phyloP scores from a whole-genome alignment of 2,888 invertebrate species.

The Elysia crispata region DNA sequence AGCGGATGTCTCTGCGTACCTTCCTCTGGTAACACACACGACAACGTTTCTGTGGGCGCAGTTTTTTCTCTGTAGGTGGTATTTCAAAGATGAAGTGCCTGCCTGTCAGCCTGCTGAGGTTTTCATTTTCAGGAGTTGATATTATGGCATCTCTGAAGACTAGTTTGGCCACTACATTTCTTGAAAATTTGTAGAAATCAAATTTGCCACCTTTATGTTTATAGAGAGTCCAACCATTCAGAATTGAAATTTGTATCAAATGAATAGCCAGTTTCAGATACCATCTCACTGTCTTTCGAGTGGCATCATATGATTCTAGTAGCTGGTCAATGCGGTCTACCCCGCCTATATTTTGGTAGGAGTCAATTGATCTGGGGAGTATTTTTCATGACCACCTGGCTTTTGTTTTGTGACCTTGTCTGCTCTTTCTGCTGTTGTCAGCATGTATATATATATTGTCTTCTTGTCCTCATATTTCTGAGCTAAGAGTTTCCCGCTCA shows the following conservation, averaged over 20 bases:
- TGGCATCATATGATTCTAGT: conserved; percentile 48
- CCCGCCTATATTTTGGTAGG: conserved; percentile 56
- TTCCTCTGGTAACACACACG: conserved; percentile 24
- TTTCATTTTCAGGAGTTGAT: neutral
- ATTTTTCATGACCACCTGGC: no score
- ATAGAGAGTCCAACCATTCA: neutral
- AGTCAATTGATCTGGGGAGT: conserved; percentile 43
- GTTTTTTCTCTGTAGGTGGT: conserved; percentile 35
- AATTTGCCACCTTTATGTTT: neutral
- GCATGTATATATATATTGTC: no score
- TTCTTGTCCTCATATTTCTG: no score
- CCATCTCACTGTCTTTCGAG: conserved; percentile 54
- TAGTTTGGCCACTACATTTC: neutral
- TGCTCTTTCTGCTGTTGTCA: no score
- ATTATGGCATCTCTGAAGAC: neutral
- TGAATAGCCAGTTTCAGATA: conserved; percentile 46
- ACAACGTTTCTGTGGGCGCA: conserved; percentile 20
- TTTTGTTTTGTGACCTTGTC: no score
- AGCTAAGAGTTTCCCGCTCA: no score
- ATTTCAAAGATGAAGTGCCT: neutral
- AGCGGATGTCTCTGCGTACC: conserved; percentile 24
- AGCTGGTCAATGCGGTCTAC: conserved; percentile 56
- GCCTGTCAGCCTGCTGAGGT: conserved; percentile 3
- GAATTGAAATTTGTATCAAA: neutral
- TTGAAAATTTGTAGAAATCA: neutral